Percentiles rank a stretch among this genome's conserved stretches.
Conservation (phyloP, 2,888 invertebrate genomes). For the Synergus gifuensis region DNA sequence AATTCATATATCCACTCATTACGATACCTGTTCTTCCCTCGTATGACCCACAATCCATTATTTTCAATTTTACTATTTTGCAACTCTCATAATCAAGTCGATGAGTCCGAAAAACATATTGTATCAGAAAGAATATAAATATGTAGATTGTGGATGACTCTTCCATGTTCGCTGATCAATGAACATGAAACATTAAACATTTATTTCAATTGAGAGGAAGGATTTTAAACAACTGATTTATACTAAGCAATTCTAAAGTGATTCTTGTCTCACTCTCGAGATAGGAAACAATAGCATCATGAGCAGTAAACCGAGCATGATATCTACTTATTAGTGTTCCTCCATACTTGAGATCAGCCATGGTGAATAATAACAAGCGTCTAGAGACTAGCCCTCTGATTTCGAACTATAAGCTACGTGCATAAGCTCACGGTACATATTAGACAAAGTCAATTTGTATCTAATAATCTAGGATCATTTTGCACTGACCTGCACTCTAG, state of each 20-base stretch:
- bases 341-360: background rate
- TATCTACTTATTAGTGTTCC: conserved; percentile 22
- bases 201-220: background rate
- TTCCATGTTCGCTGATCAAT: too few species aligned
- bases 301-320: background rate
- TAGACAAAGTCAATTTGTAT: conserved; percentile 27
- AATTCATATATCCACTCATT: conserved; percentile 54
- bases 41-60: conserved; percentile 52
- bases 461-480: conserved; percentile 18
- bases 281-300: background rate
- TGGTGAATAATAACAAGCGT: background rate
- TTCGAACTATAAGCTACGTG: conserved; percentile 21
- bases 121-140: background rate
- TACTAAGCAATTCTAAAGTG: background rate
- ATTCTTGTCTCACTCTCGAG: background rate
- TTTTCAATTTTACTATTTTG: conserved; percentile 54
- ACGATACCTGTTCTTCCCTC: conserved; percentile 52
- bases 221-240: background rate
- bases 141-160: too few species aligned
- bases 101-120: background rate
- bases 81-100: conserved; percentile 44
- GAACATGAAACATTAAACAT: too few species aligned
- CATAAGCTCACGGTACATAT: conserved; percentile 14
- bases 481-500: background rate
- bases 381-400: background rate